Conservation (phyloP, 1,140 invertebrate genomes). For the Babylonia areolata region DNA sequence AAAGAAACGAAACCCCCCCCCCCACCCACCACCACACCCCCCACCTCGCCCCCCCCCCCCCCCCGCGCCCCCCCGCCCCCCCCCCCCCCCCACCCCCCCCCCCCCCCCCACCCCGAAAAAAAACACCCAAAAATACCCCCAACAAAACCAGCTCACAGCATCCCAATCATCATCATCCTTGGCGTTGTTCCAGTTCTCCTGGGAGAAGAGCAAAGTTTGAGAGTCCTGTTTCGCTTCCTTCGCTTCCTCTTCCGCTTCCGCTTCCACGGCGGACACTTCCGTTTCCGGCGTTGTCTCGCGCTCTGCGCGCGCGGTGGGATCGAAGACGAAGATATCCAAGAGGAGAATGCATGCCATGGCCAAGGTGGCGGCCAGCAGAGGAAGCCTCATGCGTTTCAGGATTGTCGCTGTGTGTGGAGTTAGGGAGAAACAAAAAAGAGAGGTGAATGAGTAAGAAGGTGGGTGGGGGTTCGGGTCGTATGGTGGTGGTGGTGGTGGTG, state of each 20-base stretch:
- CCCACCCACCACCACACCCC: too few species aligned
- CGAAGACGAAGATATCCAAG: slow-evolving; percentile 25
- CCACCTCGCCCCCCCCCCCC: too few species aligned
- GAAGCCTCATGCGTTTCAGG: slow-evolving; percentile 27
- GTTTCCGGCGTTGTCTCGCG: background rate
- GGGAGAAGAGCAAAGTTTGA: slow-evolving; percentile 8
- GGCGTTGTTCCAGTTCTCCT: slow-evolving; percentile 21
- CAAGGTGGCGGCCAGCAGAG: slow-evolving; percentile 21
- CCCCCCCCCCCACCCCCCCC: background rate
- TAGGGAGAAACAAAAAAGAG: background rate
- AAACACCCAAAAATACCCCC: background rate
- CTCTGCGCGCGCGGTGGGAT: background rate
- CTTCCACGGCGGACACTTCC: background rate
- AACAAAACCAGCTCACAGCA: slow-evolving; percentile 8
- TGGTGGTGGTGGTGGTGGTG: background rate
- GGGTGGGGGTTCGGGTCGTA: background rate
- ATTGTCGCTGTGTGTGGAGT: background rate
- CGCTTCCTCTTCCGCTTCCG: background rate
- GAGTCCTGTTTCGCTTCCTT: background rate
- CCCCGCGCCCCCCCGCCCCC: too few species aligned
- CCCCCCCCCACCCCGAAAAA: background rate
- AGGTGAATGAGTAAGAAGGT: background rate
- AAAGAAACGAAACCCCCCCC: too few species aligned
- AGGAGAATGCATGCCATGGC: slow-evolving; percentile 15
- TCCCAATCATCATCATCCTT: slow-evolving; percentile 30